A percentile compares a stretch with the other conserved stretches of the same genome.
These are phyloP conservation scores for Lithophane socia DNA, from an alignment of 2,888 invertebrate genomes.

Conservation along the genomic window DNA sequence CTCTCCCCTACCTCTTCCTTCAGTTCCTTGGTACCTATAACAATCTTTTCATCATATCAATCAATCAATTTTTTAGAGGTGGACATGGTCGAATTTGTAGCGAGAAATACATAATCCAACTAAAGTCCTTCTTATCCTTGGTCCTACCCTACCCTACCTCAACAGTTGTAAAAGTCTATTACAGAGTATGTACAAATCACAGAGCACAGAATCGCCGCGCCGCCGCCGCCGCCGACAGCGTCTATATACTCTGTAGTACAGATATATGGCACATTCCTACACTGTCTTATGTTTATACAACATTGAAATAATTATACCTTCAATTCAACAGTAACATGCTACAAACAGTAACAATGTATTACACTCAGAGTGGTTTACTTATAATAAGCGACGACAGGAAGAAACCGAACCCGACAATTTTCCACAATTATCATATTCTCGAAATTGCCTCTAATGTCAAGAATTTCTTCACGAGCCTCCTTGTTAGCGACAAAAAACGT, in stretches of 20 bases:
- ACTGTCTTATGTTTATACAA: neutral
- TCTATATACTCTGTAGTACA: neutral
- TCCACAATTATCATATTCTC: slow-evolving; percentile 68
- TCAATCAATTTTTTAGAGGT: neutral
- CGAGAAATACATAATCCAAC: neutral
- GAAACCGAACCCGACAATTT: slow-evolving; percentile 60
- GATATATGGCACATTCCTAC: neutral
- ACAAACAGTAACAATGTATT: slow-evolving; percentile 33
- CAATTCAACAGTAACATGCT: slow-evolving; percentile 13
- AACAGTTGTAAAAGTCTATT: slow-evolving; percentile 6
- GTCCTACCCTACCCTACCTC: slow-evolving; percentile 38
- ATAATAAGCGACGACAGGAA: slow-evolving; percentile 62
- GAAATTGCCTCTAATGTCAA: slow-evolving; percentile 73
- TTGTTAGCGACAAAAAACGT: slow-evolving; percentile 75
- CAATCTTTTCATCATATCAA: neutral
- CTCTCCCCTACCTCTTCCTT: no score
- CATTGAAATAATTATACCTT: slow-evolving; percentile 23
- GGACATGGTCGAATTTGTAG: neutral
- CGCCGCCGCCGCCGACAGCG: no score
- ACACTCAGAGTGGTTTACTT: slow-evolving; percentile 57
- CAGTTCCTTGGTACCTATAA: neutral
- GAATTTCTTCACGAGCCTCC: slow-evolving; percentile 75
- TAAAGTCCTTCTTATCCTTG: neutral
- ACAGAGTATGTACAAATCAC: neutral
- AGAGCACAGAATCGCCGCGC: neutral